phyloP scores from a whole-genome alignment of 37 sponge, comb jelly and placozoan genomes.

The Haliclona indistincta region DNA sequence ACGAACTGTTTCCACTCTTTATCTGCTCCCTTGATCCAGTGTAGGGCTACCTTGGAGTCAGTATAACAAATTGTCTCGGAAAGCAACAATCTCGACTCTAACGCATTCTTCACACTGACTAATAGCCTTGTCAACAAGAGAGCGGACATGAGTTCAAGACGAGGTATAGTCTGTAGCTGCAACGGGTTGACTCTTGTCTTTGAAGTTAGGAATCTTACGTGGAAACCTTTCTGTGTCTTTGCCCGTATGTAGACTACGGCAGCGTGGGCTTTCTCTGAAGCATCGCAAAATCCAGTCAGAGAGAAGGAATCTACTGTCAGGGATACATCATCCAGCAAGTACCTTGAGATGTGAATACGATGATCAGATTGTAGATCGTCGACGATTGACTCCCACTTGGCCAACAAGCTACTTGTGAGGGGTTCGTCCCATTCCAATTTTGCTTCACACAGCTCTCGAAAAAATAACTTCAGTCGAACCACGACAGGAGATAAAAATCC shows the following conservation, averaged over 20 bases:
- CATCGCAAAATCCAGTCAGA: slow-evolving; percentile 34
- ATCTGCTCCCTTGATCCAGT: slow-evolving; percentile 20
- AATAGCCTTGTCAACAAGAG: not conserved
- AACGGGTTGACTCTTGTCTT: slow-evolving; percentile 31
- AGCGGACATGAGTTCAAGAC: slow-evolving; percentile 17
- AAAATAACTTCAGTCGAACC: slow-evolving; percentile 3
- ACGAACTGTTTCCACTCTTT: slow-evolving; percentile 44
- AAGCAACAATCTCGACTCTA: not conserved
- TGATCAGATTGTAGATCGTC: not conserved
- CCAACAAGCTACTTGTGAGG: not conserved
- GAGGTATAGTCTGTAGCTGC: slow-evolving; percentile 6
- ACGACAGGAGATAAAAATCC: slow-evolving; percentile 7
- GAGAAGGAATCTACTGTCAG: not conserved
- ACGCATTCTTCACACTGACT: not conserved
- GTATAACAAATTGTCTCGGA: slow-evolving; percentile 16
- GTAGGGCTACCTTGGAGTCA: slow-evolving; percentile 34
- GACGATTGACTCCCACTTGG: slow-evolving; percentile 3
- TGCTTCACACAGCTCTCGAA: slow-evolving; percentile 1
- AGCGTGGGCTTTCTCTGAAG: slow-evolving; percentile 20
- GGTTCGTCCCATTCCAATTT: slow-evolving; percentile 21
- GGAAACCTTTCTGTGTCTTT: not conserved
- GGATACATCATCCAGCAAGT: not conserved
- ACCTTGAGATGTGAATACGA: slow-evolving; percentile 5
- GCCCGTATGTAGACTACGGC: slow-evolving; percentile 19
- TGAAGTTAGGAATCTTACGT: slow-evolving; percentile 9